phyloP scores from a whole-genome alignment of 2,888 invertebrate species.

The Acleris literana region DNA sequence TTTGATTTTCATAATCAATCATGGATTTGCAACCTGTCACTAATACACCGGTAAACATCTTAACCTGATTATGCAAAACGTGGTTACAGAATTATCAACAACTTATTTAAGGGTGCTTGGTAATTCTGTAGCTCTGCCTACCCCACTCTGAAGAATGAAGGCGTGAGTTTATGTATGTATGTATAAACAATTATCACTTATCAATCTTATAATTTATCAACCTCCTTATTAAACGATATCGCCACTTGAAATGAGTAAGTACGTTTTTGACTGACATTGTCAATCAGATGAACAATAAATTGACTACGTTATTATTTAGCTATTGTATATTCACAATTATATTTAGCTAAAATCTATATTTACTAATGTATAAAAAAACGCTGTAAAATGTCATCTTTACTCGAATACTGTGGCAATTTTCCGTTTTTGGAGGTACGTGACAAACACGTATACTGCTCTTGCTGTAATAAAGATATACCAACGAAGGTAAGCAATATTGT shows the following conservation, averaged over 20 bases:
- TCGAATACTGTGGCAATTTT: conserved; percentile 5
- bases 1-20: no score
- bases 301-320: not conserved
- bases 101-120: no score
- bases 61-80: no score
- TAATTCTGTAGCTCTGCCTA: no score
- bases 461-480: not conserved
- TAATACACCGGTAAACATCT: no score
- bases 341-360: not conserved
- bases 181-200: no score
- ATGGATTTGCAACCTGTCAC: no score
- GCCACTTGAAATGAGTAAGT: not conserved
- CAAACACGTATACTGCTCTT: not conserved
- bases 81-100: no score
- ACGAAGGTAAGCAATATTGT: not conserved
- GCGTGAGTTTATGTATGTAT: no score
- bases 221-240: not conserved
- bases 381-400: not conserved
- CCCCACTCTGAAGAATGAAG: no score
- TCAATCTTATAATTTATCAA: no score
- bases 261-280: not conserved
- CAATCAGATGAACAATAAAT: not conserved
- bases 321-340: not conserved
- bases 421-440: conserved; percentile 12
- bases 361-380: not conserved